phyloP scores from a whole-genome alignment of 2,888 invertebrate species.

The Limnephilus lunatus region DNA sequence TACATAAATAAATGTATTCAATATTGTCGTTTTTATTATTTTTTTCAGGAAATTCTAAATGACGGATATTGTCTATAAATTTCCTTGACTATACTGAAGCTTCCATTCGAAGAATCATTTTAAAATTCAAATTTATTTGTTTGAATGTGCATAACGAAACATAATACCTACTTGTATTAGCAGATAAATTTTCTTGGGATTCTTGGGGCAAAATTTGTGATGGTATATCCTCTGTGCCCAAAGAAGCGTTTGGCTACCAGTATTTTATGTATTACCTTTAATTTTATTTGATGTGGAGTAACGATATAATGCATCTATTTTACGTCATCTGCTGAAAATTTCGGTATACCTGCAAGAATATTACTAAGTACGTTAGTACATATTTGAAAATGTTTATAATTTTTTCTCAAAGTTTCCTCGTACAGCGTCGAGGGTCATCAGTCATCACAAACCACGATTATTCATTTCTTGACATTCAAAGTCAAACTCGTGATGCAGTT shows the following conservation, averaged over 20 bases:
- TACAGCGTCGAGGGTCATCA: no score
- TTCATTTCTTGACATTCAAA: not conserved
- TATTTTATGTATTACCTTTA: not conserved
- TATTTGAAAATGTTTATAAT: not conserved
- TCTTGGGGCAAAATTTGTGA: not conserved
- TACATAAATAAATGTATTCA: not conserved
- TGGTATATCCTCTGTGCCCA: not conserved
- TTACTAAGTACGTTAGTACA: not conserved
- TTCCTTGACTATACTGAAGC: no score
- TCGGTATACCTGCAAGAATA: not conserved
- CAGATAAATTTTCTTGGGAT: not conserved
- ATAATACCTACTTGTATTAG: not conserved
- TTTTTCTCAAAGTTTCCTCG: not conserved
- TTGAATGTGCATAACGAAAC: not conserved
- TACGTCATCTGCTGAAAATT: not conserved
- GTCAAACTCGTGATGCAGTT: not conserved
- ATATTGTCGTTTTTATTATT: no score
- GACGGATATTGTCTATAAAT: no score
- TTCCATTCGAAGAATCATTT: no score
- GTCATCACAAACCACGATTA: not conserved
- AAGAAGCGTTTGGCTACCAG: not conserved
- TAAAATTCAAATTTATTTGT: not conserved
- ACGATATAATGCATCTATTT: not conserved
- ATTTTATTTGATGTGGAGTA: not conserved
- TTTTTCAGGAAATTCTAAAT: no score